phyloP scores from a whole-genome alignment of 2,797 vertebrate species.

The Leptoclinus maculatus region DNA sequence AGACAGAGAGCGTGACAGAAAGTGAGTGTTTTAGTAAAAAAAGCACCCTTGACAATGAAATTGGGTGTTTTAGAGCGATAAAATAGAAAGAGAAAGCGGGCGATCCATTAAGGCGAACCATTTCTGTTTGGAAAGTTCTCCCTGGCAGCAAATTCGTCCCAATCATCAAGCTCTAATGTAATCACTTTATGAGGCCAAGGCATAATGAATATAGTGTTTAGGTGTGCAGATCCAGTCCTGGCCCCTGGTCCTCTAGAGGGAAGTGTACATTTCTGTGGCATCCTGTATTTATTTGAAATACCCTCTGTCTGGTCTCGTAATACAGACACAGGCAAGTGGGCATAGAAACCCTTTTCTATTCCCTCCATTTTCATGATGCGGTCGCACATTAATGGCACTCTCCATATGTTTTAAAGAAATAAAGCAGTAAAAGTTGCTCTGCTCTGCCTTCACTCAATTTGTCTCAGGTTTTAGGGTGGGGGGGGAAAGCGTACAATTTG shows the following conservation, averaged over 20 bases:
- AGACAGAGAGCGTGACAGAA: constrained; percentile 53
- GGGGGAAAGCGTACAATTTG: constrained; percentile 51
- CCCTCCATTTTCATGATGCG: constrained; percentile 76
- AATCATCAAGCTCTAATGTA: constrained; percentile 81
- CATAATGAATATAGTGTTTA: constrained; percentile 85
- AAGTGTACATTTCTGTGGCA: constrained; percentile 84
- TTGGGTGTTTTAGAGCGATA: constrained; percentile 76
- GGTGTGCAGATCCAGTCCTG: constrained; percentile 71
- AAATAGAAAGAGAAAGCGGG: constrained; percentile 55
- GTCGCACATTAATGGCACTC: constrained; percentile 72
- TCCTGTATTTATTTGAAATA: constrained; percentile 86
- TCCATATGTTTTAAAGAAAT: constrained; percentile 68
- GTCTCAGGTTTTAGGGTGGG: constrained; percentile 42
- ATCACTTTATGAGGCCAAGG: constrained; percentile 75
- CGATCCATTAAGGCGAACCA: constrained; percentile 70
- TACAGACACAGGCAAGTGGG: constrained; percentile 77
- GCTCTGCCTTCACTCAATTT: constrained; percentile 74
- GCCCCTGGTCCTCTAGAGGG: constrained; percentile 70
- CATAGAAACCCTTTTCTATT: constrained; percentile 77
- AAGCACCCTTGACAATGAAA: constrained; percentile 66
- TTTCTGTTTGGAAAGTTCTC: constrained; percentile 76
- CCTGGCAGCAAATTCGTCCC: constrained; percentile 77
- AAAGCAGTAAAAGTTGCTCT: constrained; percentile 64
- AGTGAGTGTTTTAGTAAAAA: constrained; percentile 37
- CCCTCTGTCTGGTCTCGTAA: constrained; percentile 81